Percentiles rank a stretch among this genome's conserved stretches.
Evolutionary conservation across 2,797 vertebrate species (phyloP).

Genomic region (Acridotheres tristis): DNA sequence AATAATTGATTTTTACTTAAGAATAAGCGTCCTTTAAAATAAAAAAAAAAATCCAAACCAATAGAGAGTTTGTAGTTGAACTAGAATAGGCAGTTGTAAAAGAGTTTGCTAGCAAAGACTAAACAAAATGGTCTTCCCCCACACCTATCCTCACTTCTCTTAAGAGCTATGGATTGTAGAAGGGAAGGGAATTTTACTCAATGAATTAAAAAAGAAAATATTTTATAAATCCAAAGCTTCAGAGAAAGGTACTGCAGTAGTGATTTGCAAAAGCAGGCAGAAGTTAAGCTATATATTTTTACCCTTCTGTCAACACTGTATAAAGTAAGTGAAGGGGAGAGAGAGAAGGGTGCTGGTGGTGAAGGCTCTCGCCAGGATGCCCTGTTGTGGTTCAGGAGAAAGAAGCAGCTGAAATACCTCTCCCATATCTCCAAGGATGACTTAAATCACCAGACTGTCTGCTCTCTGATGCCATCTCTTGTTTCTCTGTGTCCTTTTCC

Average conservation of each 20-base stretch:
- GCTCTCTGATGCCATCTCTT: background rate
- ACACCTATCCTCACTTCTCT: background rate
- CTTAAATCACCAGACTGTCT: background rate
- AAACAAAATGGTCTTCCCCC: background rate
- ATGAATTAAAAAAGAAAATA: background rate
- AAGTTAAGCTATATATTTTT: accelerated
- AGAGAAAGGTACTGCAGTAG: background rate
- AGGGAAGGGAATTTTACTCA: background rate
- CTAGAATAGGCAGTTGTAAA: background rate
- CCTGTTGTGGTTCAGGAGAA: background rate
- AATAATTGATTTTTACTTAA: background rate
- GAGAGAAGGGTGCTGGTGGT: background rate
- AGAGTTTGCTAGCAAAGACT: background rate
- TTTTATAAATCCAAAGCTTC: background rate
- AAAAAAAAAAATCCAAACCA: background rate
- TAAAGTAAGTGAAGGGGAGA: background rate
- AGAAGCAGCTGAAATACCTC: background rate
- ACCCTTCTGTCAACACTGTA: background rate
- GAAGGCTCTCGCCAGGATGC: background rate
- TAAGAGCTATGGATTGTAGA: too few relatives aligned
- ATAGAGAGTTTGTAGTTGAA: background rate
- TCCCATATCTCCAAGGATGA: background rate
- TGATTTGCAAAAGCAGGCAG: background rate
- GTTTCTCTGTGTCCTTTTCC: background rate
- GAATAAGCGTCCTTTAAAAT: background rate